Percentiles rank a stretch among this genome's conserved stretches.
These are phyloP conservation scores for Lithobates sylvaticus DNA, from an alignment of 2,797 vertebrate species.

Conservation along the genomic window DNA sequence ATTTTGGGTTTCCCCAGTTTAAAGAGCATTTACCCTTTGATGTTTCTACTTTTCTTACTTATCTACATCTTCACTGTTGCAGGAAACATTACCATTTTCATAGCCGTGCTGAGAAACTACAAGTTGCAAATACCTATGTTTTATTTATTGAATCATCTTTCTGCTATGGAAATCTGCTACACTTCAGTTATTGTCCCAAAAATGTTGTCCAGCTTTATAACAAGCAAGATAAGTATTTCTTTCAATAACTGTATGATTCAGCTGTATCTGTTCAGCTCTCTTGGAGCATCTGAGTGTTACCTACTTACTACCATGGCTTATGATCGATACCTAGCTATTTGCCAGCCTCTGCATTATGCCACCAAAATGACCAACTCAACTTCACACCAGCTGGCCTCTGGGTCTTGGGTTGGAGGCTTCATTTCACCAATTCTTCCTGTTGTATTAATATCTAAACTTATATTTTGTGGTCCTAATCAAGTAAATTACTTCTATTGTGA, in stretches of 20 bases:
- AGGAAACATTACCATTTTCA: slow-evolving; percentile 66
- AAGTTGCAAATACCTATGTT: slow-evolving; percentile 69
- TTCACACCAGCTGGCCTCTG: slow-evolving; percentile 64
- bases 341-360: slow-evolving; percentile 63
- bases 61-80: slow-evolving; percentile 64
- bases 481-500: slow-evolving; percentile 72
- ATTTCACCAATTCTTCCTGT: slow-evolving; percentile 60
- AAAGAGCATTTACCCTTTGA: slow-evolving; percentile 61
- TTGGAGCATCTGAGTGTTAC: slow-evolving; percentile 68
- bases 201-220: slow-evolving; percentile 64
- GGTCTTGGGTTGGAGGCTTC: slow-evolving; percentile 62
- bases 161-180: slow-evolving; percentile 68
- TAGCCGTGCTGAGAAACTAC: slow-evolving; percentile 62
- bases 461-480: slow-evolving; percentile 66
- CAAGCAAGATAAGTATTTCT: slow-evolving; percentile 60
- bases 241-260: slow-evolving; percentile 63
- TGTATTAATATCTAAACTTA: slow-evolving; percentile 51
- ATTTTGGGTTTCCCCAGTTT: slow-evolving; percentile 67
- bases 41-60: slow-evolving; percentile 65
- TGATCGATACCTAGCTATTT: slow-evolving; percentile 68
- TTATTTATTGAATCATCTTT: slow-evolving; percentile 67
- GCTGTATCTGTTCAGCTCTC: slow-evolving; percentile 65
- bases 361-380: slow-evolving; percentile 66
- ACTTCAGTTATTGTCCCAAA: slow-evolving; percentile 68
- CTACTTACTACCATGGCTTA: slow-evolving; percentile 68